phyloP scores from a whole-genome alignment of 2,113 vertebrate genomes.

The Apteryx mantelli region DNA sequence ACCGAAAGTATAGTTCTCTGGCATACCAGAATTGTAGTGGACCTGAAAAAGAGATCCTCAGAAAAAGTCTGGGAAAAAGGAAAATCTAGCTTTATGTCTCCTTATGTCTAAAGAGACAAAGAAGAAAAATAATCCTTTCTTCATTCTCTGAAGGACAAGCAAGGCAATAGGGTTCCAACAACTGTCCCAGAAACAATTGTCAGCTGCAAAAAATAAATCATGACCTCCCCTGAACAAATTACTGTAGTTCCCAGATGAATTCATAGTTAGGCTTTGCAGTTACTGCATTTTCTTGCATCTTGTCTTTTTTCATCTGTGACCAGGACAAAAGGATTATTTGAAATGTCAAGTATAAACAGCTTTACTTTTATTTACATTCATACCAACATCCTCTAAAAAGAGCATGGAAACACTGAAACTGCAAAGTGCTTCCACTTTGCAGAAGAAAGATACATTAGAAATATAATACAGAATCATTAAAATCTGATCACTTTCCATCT shows the following conservation, averaged over 20 bases:
- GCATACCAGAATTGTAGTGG: background rate
- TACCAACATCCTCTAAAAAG: background rate
- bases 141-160: background rate
- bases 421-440: background rate
- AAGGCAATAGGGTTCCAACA: fast-evolving
- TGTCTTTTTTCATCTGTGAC: background rate
- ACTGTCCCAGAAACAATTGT: background rate
- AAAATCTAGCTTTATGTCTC: background rate
- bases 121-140: background rate
- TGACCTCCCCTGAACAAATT: background rate
- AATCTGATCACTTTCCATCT: background rate
- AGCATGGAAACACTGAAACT: background rate
- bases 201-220: background rate
- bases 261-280: background rate
- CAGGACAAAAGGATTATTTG: background rate
- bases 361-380: background rate
- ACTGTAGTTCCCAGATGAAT: background rate
- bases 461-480: background rate
- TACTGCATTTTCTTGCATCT: background rate
- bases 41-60: background rate
- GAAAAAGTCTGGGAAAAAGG: background rate
- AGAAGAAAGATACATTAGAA: background rate
- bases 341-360: background rate
- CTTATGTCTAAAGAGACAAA: background rate
- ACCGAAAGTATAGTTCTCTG: background rate